Conservation (phyloP, 53 echinoderm and acorn worm genomes). For the Stichopus horrens region DNA sequence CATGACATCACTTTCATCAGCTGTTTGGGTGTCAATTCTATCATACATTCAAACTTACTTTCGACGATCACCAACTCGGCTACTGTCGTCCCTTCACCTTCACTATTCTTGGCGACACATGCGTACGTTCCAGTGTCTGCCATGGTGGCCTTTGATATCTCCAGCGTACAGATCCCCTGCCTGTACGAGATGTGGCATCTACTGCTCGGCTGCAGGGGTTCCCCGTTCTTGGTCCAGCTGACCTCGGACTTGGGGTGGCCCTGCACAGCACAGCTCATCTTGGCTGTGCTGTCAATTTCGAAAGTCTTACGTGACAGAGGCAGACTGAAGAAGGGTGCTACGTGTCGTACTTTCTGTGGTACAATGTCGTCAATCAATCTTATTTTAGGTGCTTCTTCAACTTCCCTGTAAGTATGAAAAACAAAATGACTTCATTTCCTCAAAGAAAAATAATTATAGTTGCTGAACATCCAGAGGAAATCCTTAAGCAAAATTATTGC, state of each 20-base stretch:
- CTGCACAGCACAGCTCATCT: constrained; percentile 91
- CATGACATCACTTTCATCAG: too few species aligned
- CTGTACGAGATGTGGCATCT: constrained; percentile 73
- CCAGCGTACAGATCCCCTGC: constrained; percentile 79
- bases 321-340: constrained; percentile 94
- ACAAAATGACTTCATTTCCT: too few species aligned
- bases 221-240: constrained; percentile 87
- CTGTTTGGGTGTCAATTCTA: not conserved
- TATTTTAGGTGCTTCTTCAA: constrained; percentile 32
- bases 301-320: constrained; percentile 97
- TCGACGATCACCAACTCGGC: constrained; percentile 95
- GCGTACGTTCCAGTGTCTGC: constrained; percentile 88
- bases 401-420: constrained; percentile 47
- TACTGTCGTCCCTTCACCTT: constrained; percentile 77
- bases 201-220: constrained; percentile 67
- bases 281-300: constrained; percentile 70
- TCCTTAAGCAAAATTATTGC: too few species aligned
- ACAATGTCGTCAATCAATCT: not conserved
- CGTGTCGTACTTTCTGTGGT: constrained; percentile 15
- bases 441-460: too few species aligned
- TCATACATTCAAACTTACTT: constrained; percentile 46
- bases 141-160: constrained; percentile 56
- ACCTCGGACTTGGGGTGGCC: constrained; percentile 76
- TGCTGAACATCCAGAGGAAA: too few species aligned
- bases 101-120: constrained; percentile 71